Evolutionary conservation across 2,797 vertebrate species (phyloP).

Genomic region (Ataeniobius toweri): DNA sequence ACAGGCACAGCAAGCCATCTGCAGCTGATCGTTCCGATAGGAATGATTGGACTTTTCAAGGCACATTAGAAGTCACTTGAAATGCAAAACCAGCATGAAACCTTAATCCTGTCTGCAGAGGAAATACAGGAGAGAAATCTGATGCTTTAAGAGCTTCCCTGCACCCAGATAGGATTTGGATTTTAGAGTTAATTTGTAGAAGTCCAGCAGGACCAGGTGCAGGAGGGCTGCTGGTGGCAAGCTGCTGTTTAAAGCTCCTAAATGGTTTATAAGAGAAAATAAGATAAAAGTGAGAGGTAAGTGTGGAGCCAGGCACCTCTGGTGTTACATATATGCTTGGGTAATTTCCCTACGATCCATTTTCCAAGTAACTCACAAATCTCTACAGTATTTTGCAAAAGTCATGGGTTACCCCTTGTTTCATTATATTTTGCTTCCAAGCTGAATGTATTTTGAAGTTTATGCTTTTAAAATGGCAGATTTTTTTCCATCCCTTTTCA

Average conservation of each 20-base stretch:
- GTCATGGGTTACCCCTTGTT: not conserved
- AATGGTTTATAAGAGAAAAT: conserved; percentile 33
- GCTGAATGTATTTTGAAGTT: not conserved
- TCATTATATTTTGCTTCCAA: not conserved
- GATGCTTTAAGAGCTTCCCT: conserved; percentile 71
- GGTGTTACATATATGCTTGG: not conserved
- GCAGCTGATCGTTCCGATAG: conserved; percentile 46
- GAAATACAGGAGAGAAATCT: conserved; percentile 72
- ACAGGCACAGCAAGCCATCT: conserved; percentile 6
- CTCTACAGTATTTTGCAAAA: not conserved
- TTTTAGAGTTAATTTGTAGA: conserved; percentile 57
- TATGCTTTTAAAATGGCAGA: not conserved
- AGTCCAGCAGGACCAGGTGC: conserved; percentile 50
- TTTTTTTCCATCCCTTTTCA: not conserved
- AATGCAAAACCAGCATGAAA: conserved; percentile 73
- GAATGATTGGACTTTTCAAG: conserved; percentile 56
- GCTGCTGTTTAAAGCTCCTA: conserved; percentile 31
- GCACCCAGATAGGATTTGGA: conserved; percentile 69
- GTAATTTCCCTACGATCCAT: not conserved
- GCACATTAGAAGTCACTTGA: conserved; percentile 62
- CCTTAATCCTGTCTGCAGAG: conserved; percentile 68
- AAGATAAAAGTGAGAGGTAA: conserved; percentile 29
- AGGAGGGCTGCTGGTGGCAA: conserved; percentile 32
- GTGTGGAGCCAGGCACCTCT: not conserved
- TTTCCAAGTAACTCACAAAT: not conserved